Percentiles rank a stretch among this genome's conserved stretches.
phyloP scores from a whole-genome alignment of 2,113 vertebrate species.

The Heterocephalus glaber region DNA sequence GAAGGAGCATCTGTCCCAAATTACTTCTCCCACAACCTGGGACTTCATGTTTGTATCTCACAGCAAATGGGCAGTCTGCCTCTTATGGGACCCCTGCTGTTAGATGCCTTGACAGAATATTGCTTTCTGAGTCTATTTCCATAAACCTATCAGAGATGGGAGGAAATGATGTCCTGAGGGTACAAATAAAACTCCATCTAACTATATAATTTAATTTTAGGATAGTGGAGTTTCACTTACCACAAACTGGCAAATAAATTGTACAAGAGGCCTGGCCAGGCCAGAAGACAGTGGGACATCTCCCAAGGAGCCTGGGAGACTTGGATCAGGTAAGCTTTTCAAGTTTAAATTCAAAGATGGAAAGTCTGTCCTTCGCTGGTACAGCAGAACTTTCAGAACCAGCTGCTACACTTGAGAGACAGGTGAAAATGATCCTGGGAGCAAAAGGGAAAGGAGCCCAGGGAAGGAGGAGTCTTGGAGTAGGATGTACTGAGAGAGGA shows the following conservation, averaged over 20 bases:
- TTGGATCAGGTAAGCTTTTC: neutral
- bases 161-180: neutral
- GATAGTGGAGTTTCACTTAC: neutral
- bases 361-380: neutral
- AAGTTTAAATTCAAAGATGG: neutral
- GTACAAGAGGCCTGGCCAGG: neutral
- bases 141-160: neutral
- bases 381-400: neutral
- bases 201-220: neutral
- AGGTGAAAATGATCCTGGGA: neutral
- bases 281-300: neutral
- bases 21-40: neutral
- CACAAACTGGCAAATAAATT: neutral
- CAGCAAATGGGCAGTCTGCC: neutral
- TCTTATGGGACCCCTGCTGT: neutral
- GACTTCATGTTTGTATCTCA: neutral
- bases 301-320: neutral
- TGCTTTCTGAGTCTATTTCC: neutral
- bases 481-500: neutral
- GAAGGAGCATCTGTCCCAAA: neutral
- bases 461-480: neutral
- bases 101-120: neutral
- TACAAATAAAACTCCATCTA: neutral
- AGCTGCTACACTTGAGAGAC: neutral
- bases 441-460: neutral